A percentile compares a stretch with the other conserved stretches of the same genome.
Conservation (phyloP, 2,113 vertebrate species). For the Lophochroa leadbeateri region DNA sequence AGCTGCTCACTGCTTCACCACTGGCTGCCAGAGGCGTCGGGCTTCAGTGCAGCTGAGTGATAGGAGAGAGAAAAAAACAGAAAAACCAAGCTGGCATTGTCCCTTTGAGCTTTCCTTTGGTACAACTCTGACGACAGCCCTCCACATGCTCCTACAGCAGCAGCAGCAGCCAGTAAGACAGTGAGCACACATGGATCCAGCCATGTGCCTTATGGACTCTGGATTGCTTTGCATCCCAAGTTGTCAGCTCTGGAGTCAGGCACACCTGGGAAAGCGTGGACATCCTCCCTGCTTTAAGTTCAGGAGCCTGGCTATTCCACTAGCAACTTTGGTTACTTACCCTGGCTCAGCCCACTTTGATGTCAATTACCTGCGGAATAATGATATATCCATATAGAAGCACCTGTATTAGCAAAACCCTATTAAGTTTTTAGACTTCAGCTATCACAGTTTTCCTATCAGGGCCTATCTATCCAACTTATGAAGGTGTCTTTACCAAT, state of each 20-base stretch:
- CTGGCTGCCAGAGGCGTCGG: constrained; percentile 51
- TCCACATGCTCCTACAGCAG: not conserved
- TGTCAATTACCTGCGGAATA: not conserved
- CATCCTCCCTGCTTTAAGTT: not conserved
- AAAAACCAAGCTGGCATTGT: not conserved
- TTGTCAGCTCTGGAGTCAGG: not conserved
- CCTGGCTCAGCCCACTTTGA: not conserved
- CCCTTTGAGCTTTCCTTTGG: not conserved
- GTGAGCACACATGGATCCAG: not conserved
- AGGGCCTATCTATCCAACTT: not conserved
- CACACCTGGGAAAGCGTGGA: not conserved
- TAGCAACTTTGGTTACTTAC: not conserved
- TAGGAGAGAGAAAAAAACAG: not conserved
- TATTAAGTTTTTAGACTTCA: not conserved
- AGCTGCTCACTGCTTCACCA: constrained; percentile 46
- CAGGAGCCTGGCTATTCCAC: not conserved
- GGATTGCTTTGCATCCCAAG: not conserved
- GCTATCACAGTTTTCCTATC: not conserved
- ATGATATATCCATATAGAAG: not conserved
- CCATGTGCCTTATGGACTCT: not conserved
- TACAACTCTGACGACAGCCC: not conserved
- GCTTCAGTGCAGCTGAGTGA: constrained; percentile 61
- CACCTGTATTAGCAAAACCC: not conserved
- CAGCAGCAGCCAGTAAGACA: not conserved
- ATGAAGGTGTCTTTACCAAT: not conserved